Conservation (phyloP, 1,140 invertebrate genomes). For the Oncopodura yosiiana region DNA sequence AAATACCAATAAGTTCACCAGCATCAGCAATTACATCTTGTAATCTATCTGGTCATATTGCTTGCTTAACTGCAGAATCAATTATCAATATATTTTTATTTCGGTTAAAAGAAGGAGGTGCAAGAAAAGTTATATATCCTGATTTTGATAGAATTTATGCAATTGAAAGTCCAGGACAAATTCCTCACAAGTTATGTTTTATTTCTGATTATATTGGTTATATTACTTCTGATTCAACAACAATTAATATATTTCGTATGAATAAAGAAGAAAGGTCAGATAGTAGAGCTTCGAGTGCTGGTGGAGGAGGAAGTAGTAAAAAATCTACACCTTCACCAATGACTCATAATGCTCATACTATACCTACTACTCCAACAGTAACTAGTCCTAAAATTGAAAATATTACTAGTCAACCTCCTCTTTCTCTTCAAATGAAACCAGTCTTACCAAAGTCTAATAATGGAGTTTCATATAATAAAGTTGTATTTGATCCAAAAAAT, state of each 20-base stretch:
- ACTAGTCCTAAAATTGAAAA: neutral
- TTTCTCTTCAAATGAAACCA: too few species aligned
- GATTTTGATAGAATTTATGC: conserved; percentile 32
- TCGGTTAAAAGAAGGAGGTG: conserved; percentile 27
- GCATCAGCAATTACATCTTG: conserved; percentile 23
- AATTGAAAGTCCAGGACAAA: conserved; percentile 16
- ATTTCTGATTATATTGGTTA: conserved; percentile 17
- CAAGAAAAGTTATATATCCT: conserved; percentile 23
- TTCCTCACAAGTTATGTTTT: conserved; percentile 19
- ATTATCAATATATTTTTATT: conserved; percentile 27
- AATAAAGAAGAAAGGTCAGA: conserved; percentile 11
- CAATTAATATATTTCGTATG: conserved; percentile 21
- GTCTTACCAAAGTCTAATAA: neutral
- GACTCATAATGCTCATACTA: neutral
- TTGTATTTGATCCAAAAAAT: conserved; percentile 29
- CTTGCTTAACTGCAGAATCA: conserved; percentile 21
- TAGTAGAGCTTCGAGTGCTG: neutral
- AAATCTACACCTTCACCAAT: neutral
- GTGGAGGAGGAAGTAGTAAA: neutral
- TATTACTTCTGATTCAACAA: neutral
- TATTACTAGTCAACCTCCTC: neutral
- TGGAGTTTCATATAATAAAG: conserved; percentile 16
- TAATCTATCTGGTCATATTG: conserved; percentile 27
- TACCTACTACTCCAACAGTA: neutral
- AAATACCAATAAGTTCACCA: conserved; percentile 26